These are phyloP conservation scores for Chironomus tentans DNA, from an alignment of 2,888 invertebrate species.

Conservation along the genomic window DNA sequence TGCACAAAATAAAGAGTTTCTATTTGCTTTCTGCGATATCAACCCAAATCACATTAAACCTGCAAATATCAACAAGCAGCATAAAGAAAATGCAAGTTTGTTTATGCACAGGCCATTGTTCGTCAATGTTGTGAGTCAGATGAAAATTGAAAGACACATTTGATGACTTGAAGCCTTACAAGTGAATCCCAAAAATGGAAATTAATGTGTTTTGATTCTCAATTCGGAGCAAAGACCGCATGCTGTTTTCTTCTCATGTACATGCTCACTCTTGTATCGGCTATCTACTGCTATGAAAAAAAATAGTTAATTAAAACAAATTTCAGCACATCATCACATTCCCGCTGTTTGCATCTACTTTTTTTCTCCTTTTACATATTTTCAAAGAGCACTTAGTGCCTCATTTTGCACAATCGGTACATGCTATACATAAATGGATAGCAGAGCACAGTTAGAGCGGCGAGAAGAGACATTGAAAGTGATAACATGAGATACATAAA, in stretches of 20 bases:
- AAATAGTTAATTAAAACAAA: constrained; percentile 15
- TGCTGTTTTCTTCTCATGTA: background rate
- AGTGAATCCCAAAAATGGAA: background rate
- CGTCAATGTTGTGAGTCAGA: background rate
- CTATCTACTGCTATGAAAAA: background rate
- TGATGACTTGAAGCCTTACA: background rate
- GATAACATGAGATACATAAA: constrained; percentile 10
- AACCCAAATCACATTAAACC: too few species aligned
- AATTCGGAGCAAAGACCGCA: background rate
- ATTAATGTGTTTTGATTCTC: background rate
- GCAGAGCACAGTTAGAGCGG: background rate
- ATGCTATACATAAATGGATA: background rate
- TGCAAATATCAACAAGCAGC: too few species aligned
- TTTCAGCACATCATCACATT: constrained; percentile 18
- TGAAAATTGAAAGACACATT: background rate
- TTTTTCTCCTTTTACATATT: too few species aligned
- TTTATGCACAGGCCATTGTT: background rate
- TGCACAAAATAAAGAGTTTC: too few species aligned
- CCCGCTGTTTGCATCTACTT: background rate
- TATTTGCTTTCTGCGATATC: too few species aligned
- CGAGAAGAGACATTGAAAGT: background rate
- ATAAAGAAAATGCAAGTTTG: background rate
- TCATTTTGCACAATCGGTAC: background rate
- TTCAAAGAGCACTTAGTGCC: background rate
- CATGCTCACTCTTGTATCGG: too few species aligned